phyloP scores from a whole-genome alignment of 2,888 invertebrate species.

The Hydrotaea diabolus region DNA sequence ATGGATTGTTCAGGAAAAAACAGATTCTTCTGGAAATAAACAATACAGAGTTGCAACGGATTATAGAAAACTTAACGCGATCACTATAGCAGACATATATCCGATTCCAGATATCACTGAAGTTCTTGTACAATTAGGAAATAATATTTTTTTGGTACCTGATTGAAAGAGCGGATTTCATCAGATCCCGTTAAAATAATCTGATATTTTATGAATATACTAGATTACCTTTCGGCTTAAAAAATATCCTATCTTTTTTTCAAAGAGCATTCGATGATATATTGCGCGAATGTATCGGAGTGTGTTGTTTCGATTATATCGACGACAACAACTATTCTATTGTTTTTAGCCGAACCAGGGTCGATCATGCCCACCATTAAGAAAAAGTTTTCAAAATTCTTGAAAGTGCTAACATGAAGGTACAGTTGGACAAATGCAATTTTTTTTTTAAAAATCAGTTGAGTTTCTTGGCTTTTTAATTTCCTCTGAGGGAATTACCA shows the following conservation, averaged over 20 bases:
- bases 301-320: conserved; percentile 1
- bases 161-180: background rate
- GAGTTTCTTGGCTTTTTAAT: background rate
- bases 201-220: conserved; percentile 28
- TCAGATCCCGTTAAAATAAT: background rate
- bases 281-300: background rate
- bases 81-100: conserved; percentile 47
- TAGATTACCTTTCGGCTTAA: conserved; percentile 33
- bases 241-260: conserved; percentile 5
- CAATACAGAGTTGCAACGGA: conserved; percentile 27
- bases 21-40: conserved; percentile 26
- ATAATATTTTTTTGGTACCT: conserved; percentile 32
- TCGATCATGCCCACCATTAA: background rate
- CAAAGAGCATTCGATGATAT: background rate
- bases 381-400: conserved; percentile 2
- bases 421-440: background rate
- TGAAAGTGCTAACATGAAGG: background rate
- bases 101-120: background rate
- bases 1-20: conserved; percentile 41
- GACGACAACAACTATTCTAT: conserved; percentile 5
- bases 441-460: background rate
- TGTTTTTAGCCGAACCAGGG: background rate
- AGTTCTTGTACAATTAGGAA: conserved; percentile 31
- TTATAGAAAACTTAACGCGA: conserved; percentile 40
- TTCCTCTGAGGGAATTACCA: background rate